Evolutionary conservation across 2,113 vertebrate species (phyloP).

Genomic region (Neopipo cinnamomea): DNA sequence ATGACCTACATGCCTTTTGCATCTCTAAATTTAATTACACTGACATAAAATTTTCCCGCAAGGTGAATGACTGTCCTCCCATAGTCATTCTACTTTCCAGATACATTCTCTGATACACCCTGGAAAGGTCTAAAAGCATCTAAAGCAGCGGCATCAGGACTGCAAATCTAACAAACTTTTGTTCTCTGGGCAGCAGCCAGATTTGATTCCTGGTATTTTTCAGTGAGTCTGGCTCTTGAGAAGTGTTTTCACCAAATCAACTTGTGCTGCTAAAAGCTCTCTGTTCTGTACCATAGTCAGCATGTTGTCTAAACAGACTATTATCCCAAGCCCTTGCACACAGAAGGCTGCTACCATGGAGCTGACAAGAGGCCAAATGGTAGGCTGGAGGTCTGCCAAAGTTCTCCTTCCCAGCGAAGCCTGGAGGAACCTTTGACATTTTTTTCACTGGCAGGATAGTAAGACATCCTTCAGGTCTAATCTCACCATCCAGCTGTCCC

Average conservation of each 20-base stretch:
- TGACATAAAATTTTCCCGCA: background rate
- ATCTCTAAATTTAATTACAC: background rate
- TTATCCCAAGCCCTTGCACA: background rate
- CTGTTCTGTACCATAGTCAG: constrained; percentile 52
- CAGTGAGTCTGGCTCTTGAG: constrained; percentile 3
- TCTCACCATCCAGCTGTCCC: background rate
- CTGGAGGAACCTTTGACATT: constrained; percentile 52
- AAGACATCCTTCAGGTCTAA: background rate
- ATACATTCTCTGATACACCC: background rate
- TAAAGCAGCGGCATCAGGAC: background rate
- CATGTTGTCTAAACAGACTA: constrained; percentile 65
- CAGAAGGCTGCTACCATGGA: constrained; percentile 61
- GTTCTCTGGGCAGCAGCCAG: constrained; percentile 7
- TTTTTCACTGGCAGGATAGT: constrained; percentile 35
- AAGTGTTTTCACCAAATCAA: constrained; percentile 49
- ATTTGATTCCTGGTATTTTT: constrained; percentile 47
- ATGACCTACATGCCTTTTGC: background rate
- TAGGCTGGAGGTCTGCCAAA: constrained; percentile 66
- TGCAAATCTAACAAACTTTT: background rate
- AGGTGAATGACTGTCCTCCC: background rate
- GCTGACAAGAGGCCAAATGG: constrained; percentile 60
- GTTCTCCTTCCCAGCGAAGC: constrained; percentile 51
- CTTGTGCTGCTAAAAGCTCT: constrained; percentile 23
- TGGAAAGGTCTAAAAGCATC: background rate
- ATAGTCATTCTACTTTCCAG: background rate